phyloP scores from a whole-genome alignment of 2,797 vertebrate genomes.

The Sebastolobus alascanus region DNA sequence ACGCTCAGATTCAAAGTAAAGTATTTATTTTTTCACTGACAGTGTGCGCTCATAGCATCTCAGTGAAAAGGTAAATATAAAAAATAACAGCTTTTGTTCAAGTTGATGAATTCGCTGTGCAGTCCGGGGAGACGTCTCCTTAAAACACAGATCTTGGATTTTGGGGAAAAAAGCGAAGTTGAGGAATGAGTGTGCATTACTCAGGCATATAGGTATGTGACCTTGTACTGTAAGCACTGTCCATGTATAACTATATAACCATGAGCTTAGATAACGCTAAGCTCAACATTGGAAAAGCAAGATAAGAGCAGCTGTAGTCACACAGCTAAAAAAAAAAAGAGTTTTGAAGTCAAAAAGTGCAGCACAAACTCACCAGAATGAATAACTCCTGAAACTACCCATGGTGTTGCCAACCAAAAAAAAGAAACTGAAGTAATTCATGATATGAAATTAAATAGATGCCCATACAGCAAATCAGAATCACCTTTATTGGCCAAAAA shows the following conservation, averaged over 20 bases:
- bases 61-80: conserved; percentile 40
- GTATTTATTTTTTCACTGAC: conserved; percentile 48
- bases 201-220: conserved; percentile 49
- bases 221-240: conserved; percentile 38
- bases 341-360: conserved; percentile 42
- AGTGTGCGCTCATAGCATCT: conserved; percentile 14
- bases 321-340: conserved; percentile 23
- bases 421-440: background rate
- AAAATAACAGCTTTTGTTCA: conserved; percentile 28
- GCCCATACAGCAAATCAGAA: background rate
- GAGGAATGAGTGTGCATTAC: conserved; percentile 59
- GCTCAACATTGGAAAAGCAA: conserved; percentile 55
- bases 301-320: conserved; percentile 59
- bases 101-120: conserved; percentile 54
- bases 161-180: conserved; percentile 50
- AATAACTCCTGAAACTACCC: background rate
- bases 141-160: conserved; percentile 50
- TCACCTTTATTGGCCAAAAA: conserved; percentile 2
- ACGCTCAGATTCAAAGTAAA: conserved; percentile 6
- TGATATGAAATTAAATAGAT: conserved; percentile 28
- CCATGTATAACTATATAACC: conserved; percentile 42
- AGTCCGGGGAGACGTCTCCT: conserved; percentile 35
- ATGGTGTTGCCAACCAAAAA: conserved; percentile 16
- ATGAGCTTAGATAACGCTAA: conserved; percentile 53
- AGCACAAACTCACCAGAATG: conserved; percentile 9